These are phyloP conservation scores for Syrrhaptes paradoxus DNA, from an alignment of 2,113 vertebrate species.

Conservation along the genomic window DNA sequence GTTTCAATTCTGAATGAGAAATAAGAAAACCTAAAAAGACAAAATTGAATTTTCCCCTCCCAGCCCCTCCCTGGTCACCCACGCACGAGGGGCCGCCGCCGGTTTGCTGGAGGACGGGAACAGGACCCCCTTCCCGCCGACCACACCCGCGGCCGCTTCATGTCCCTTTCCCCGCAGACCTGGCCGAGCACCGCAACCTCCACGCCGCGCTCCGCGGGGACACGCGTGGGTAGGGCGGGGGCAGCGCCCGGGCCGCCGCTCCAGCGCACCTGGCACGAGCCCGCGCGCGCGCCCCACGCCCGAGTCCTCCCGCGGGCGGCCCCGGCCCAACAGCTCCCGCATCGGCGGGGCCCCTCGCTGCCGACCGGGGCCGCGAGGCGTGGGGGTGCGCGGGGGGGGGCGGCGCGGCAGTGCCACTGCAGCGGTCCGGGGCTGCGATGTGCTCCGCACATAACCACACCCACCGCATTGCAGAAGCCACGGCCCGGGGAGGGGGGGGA, in stretches of 20 bases:
- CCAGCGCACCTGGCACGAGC: too few species aligned
- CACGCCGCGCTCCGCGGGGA: neutral
- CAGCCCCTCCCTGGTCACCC: neutral
- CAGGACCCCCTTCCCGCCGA: neutral
- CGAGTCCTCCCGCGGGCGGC: too few species aligned
- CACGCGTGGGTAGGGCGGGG: neutral
- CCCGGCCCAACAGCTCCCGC: neutral
- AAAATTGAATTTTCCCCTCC: neutral
- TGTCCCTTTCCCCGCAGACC: neutral
- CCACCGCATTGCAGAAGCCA: conserved; percentile 84
- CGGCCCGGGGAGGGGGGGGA: neutral
- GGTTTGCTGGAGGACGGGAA: neutral
- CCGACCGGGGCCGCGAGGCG: neutral
- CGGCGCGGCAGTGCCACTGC: conserved; percentile 48
- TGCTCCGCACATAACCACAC: conserved; percentile 73
- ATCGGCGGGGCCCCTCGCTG: neutral
- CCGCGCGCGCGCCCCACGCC: too few species aligned
- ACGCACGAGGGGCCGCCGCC: neutral
- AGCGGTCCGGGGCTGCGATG: conserved; percentile 67
- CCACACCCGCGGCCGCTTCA: neutral
- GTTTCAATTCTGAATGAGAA: neutral
- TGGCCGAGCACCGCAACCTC: neutral
- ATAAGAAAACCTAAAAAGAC: neutral
- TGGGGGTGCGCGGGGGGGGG: neutral
- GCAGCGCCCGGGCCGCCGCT: too few species aligned